phyloP scores from a whole-genome alignment of 2,888 invertebrate genomes.

The Aphodius sticticus region DNA sequence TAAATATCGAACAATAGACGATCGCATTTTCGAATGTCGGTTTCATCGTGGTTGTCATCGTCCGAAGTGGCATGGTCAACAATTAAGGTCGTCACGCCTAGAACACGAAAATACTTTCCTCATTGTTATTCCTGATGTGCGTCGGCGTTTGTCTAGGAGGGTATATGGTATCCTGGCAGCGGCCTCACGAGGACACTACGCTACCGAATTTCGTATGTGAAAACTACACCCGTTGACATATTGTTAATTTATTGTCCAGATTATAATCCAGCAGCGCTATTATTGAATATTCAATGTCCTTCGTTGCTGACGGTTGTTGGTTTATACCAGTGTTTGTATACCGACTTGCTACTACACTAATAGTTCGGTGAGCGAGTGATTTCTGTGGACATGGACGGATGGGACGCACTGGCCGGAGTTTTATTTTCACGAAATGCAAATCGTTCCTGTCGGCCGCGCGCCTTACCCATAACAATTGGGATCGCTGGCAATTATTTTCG shows the following conservation, averaged over 20 bases:
- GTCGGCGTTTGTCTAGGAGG: slow-evolving; percentile 13
- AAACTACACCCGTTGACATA: slow-evolving; percentile 41
- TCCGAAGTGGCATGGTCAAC: slow-evolving; percentile 18
- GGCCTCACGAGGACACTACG: slow-evolving; percentile 9
- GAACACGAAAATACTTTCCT: slow-evolving; percentile 34
- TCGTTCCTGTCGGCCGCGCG: too few species aligned
- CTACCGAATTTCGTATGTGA: slow-evolving; percentile 43
- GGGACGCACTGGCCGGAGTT: too few species aligned
- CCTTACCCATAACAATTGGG: too few species aligned
- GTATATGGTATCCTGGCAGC: slow-evolving; percentile 13
- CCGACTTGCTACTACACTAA: background rate
- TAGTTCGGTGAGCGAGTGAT: too few species aligned
- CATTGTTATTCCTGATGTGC: slow-evolving; percentile 32
- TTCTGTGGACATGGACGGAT: too few species aligned
- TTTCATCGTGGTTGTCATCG: background rate
- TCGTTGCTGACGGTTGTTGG: slow-evolving; percentile 40
- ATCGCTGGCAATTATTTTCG: too few species aligned
- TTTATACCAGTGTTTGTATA: background rate
- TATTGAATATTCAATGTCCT: slow-evolving; percentile 36
- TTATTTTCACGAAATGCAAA: too few species aligned
- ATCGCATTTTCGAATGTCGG: background rate
- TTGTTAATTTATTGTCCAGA: slow-evolving; percentile 41
- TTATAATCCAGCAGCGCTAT: slow-evolving; percentile 33
- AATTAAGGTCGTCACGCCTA: slow-evolving; percentile 34
- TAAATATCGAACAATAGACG: background rate